Evolutionary conservation across 2,797 vertebrate species (phyloP).

Genomic region (Choloepus didactylus): DNA sequence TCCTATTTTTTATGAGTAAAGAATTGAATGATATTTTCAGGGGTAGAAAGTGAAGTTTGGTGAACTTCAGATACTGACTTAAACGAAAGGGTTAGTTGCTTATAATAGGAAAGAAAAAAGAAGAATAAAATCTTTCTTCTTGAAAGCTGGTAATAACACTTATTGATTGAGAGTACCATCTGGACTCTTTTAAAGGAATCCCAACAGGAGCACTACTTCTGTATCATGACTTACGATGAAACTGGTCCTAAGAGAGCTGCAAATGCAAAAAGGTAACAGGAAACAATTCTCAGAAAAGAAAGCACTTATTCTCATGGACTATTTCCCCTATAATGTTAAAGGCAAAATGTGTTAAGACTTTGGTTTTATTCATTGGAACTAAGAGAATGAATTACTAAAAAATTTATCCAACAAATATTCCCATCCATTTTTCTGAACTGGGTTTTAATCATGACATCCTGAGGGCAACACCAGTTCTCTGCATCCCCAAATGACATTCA

Average conservation of each 20-base stretch:
- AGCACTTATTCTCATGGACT: conserved; percentile 33
- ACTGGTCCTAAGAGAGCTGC: conserved; percentile 33
- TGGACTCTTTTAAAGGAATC: conserved; percentile 57
- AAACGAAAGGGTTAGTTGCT: conserved; percentile 48
- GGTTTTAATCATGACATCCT: conserved; percentile 29
- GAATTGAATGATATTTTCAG: background rate
- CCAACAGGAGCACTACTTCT: conserved; percentile 17
- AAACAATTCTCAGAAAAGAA: conserved; percentile 61
- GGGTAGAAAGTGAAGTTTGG: conserved; percentile 53
- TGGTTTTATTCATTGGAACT: conserved; percentile 33
- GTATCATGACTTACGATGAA: background rate
- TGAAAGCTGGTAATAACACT: conserved; percentile 58
- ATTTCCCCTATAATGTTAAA: conserved; percentile 43
- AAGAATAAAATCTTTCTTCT: conserved; percentile 51
- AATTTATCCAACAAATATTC: background rate
- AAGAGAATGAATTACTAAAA: background rate
- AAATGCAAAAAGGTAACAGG: conserved; percentile 49
- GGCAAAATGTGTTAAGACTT: conserved; percentile 17
- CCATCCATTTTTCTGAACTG: background rate
- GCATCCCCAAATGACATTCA: background rate
- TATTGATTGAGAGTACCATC: conserved; percentile 55
- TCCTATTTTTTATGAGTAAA: background rate
- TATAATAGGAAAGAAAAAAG: conserved; percentile 59
- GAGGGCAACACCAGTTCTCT: background rate
- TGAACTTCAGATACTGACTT: conserved; percentile 54